phyloP scores from a whole-genome alignment of 2,113 vertebrate species.

The Nothoprocta pentlandii region DNA sequence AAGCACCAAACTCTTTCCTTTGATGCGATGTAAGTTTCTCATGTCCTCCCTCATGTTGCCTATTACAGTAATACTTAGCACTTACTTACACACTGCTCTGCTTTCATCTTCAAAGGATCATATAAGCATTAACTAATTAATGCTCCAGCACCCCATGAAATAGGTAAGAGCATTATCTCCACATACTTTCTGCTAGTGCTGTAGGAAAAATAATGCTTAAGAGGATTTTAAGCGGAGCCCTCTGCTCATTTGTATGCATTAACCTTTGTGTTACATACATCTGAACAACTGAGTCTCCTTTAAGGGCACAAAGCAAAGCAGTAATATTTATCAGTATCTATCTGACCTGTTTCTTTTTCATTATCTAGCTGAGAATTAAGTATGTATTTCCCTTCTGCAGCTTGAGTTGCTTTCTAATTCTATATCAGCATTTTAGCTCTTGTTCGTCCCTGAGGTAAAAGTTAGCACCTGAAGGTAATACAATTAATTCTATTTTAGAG shows the following conservation, averaged over 20 bases:
- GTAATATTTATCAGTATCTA: not conserved
- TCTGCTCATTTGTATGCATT: not conserved
- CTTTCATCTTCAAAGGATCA: constrained; percentile 27
- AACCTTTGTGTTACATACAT: not conserved
- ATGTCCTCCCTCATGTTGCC: constrained; percentile 15
- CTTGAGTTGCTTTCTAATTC: not conserved
- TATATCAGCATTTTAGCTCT: not conserved
- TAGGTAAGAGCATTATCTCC: not conserved
- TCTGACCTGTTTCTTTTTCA: not conserved
- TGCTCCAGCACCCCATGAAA: not conserved
- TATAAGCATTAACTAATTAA: constrained; percentile 33
- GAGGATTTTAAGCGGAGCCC: not conserved
- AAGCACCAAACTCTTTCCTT: not conserved
- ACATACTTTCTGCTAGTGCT: not conserved
- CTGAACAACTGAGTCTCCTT: not conserved
- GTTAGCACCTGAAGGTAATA: not conserved
- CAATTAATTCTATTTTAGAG: not conserved
- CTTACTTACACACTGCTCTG: not conserved
- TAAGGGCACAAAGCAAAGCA: not conserved
- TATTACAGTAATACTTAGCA: not conserved
- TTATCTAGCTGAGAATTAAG: not conserved
- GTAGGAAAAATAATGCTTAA: not conserved
- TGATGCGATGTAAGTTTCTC: constrained; percentile 21
- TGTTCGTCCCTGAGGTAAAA: not conserved
- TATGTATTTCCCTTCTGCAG: not conserved